Evolutionary conservation across 2,113 vertebrate genomes (phyloP), one percentile per base, ranked within the genome.

Genomic region (Nipponia nippon): DNA sequence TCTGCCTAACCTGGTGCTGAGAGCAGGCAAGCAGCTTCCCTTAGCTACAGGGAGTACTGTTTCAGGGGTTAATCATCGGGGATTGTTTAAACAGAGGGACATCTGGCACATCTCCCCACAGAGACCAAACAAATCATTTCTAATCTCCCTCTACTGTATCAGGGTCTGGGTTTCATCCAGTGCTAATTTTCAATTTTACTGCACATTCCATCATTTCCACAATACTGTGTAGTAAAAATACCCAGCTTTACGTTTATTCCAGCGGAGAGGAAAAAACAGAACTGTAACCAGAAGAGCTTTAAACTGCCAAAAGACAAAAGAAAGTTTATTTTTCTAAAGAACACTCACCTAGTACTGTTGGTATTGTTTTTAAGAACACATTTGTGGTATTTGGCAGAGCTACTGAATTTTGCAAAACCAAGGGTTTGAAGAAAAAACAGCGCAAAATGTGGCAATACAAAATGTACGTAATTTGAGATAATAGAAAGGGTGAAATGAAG

Each of bases 81-180:
- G 92, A 82, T 18, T 88, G 84, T 71, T 88, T 56, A 92, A 97
- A 96, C 72, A 85, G 82, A 91, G 83, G 91, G 92, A 95, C 96
- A 97, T 89, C 97, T 97, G 97, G 96, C 66, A 91, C 58, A 72
- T 53, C 59, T 63, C 50, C 89, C 95, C 82, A 65, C 8, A 80
- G 95, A 95, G 96, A 95, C 75, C 46, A 95, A 97, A 95, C 92
- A 97, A 96, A 97, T 96, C 1, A 96, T 90, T 93, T 93, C 92
- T 87, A 79, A 95, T 97, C 84, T 96, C 71, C 65, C 84, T 92
- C 65, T 70, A 84, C 76, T 79, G 29, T 88, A 96, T 63, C 94
- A 92, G 49, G 47, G 89, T 19, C 95, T 97, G 92, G 76, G 89
- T 73, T 93, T 88, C 56, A 97, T 93, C 94, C 96, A 95, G 67